These are phyloP conservation scores for Palaemon carinicauda DNA, from an alignment of 1,140 invertebrate species.

Conservation along the genomic window DNA sequence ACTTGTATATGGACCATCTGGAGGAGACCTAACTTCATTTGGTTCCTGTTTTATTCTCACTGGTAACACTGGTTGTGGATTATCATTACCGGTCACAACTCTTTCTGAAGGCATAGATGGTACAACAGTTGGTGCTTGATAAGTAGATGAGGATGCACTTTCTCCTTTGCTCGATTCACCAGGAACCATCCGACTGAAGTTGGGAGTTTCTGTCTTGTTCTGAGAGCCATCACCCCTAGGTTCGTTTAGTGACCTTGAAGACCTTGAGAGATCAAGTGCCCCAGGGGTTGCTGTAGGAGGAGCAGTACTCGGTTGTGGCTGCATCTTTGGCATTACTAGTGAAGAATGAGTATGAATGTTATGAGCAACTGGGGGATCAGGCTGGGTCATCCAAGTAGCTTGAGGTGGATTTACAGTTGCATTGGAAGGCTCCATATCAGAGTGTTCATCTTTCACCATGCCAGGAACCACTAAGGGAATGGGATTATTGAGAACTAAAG, in stretches of 20 bases:
- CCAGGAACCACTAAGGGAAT: slow-evolving; percentile 42
- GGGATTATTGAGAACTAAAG: background rate
- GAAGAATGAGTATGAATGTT: slow-evolving; percentile 13
- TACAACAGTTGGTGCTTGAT: slow-evolving; percentile 35
- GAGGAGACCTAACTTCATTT: slow-evolving; percentile 40
- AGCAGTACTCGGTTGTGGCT: background rate
- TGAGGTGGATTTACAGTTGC: background rate
- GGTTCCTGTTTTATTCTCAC: slow-evolving; percentile 39
- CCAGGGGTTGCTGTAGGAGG: slow-evolving; percentile 14
- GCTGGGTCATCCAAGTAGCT: background rate
- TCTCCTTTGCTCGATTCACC: slow-evolving; percentile 52
- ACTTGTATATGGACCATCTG: slow-evolving; percentile 51
- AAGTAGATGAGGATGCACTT: slow-evolving; percentile 11
- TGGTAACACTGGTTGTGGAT: slow-evolving; percentile 47
- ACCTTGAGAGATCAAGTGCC: slow-evolving; percentile 45
- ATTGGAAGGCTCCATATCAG: background rate
- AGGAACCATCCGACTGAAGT: slow-evolving; percentile 50
- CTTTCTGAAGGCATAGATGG: slow-evolving; percentile 54
- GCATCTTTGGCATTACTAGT: slow-evolving; percentile 34
- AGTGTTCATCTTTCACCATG: slow-evolving; percentile 20
- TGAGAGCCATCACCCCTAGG: slow-evolving; percentile 18
- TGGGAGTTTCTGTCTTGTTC: slow-evolving; percentile 21
- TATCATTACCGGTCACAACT: slow-evolving; percentile 55
- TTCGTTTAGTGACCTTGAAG: background rate
- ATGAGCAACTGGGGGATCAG: slow-evolving; percentile 44